Conservation (phyloP, 2,113 vertebrate genomes). For the Microtus ochrogaster region DNA sequence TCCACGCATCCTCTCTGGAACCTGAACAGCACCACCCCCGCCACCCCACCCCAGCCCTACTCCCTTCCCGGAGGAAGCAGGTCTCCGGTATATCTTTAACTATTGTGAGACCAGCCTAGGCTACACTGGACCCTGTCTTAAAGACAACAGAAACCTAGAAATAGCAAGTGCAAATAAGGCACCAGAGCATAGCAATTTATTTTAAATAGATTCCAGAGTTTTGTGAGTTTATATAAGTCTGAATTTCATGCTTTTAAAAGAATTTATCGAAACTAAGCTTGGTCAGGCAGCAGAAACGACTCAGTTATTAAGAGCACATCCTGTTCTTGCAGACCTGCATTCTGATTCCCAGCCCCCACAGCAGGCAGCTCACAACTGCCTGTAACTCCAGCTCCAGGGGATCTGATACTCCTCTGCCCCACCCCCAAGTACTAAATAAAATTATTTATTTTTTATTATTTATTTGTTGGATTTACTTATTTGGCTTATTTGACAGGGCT, state of each 20-base stretch:
- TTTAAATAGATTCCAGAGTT: not conserved
- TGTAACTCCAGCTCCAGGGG: not conserved
- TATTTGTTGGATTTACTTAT: no score
- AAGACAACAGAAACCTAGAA: not conserved
- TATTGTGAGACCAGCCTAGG: not conserved
- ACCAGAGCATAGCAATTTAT: not conserved
- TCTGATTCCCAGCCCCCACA: not conserved
- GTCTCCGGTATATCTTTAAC: not conserved
- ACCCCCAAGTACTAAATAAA: not conserved
- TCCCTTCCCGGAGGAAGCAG: not conserved
- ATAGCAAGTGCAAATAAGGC: not conserved
- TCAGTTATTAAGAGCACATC: not conserved
- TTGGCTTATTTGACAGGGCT: no score
- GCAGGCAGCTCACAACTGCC: not conserved
- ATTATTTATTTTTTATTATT: no score
- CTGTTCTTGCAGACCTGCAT: not conserved
- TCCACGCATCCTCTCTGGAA: not conserved
- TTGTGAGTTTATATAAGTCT: not conserved
- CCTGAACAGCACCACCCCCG: not conserved
- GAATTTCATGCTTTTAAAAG: conserved; percentile 2
- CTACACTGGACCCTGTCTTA: not conserved
- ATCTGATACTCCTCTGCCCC: not conserved
- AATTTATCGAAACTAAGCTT: not conserved
- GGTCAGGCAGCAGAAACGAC: not conserved
- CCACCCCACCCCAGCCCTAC: no score